phyloP scores from a whole-genome alignment of 2,888 invertebrate species.

The Shargacucullia verbasci region DNA sequence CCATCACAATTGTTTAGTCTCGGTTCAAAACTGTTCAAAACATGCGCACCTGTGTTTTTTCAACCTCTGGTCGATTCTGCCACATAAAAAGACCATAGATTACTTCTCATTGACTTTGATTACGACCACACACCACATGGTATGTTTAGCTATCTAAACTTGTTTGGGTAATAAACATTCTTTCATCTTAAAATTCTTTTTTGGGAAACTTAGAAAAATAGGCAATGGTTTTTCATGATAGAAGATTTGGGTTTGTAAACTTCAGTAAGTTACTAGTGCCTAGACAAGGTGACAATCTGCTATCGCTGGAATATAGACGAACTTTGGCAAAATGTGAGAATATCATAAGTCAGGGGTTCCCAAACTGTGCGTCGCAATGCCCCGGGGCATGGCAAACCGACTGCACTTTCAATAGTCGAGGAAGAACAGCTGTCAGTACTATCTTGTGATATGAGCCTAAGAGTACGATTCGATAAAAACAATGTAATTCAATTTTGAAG shows the following conservation, averaged over 20 bases:
- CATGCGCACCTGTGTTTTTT: conserved; percentile 1
- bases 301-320: too few species aligned
- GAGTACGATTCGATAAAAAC: too few species aligned
- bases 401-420: too few species aligned
- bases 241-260: background rate
- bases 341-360: too few species aligned
- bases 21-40: background rate
- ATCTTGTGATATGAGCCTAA: too few species aligned
- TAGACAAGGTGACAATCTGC: too few species aligned
- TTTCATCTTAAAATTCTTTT: conserved; percentile 15
- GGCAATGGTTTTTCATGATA: background rate
- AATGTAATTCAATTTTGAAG: too few species aligned
- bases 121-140: background rate
- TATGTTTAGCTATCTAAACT: conserved; percentile 19
- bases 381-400: too few species aligned
- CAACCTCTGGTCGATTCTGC: background rate
- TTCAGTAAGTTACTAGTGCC: background rate
- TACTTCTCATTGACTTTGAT: conserved; percentile 2
- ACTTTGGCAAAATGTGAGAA: too few species aligned
- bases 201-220: conserved; percentile 32
- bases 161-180: conserved; percentile 15
- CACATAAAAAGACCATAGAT: conserved; percentile 4
- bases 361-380: too few species aligned
- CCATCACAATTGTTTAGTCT: background rate
- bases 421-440: too few species aligned